Evolutionary conservation across 2,888 invertebrate genomes (phyloP).

Genomic region (Thecocarcelia acutangulata): DNA sequence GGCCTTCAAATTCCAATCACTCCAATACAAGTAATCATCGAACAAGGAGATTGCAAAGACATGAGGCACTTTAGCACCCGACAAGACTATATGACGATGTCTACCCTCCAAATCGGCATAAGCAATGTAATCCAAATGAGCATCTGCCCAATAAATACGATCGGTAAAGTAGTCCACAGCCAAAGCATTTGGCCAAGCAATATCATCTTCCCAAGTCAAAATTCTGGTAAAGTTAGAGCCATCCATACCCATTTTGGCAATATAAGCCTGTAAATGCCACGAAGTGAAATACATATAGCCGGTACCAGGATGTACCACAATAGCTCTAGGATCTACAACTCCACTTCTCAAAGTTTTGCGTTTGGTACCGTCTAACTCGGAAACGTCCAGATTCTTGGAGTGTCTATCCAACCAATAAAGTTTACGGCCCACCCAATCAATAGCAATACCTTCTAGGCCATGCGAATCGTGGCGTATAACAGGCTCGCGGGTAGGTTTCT

Average conservation of each 20-base stretch:
- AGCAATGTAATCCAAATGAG: slow-evolving; percentile 98
- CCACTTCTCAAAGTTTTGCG: slow-evolving; percentile 94
- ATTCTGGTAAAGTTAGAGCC: slow-evolving; percentile 94
- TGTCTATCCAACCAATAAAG: slow-evolving; percentile 98
- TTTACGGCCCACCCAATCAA: slow-evolving; percentile 98
- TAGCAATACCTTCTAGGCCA: slow-evolving; percentile 97
- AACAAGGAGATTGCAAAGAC: slow-evolving; percentile 97
- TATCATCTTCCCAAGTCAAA: slow-evolving; percentile 94
- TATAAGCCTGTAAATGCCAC: slow-evolving; percentile 97
- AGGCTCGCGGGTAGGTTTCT: slow-evolving; percentile 87
- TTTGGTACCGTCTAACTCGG: slow-evolving; percentile 95
- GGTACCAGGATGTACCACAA: slow-evolving; percentile 96
- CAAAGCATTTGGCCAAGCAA: slow-evolving; percentile 99
- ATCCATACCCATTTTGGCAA: slow-evolving; percentile 98
- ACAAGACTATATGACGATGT: slow-evolving; percentile 90
- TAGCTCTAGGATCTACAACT: slow-evolving; percentile 95
- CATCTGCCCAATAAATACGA: slow-evolving; percentile 98
- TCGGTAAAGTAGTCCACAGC: slow-evolving; percentile 98
- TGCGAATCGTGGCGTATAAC: slow-evolving; percentile 96
- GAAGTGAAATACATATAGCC: slow-evolving; percentile 97
- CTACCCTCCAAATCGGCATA: slow-evolving; percentile 95
- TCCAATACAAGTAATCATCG: slow-evolving; percentile 97
- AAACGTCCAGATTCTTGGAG: slow-evolving; percentile 96
- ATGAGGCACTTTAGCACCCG: slow-evolving; percentile 93
- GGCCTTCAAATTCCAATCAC: slow-evolving; percentile 98